Base-by-base conservation (phyloP, 2,113 vertebrate genomes). In the Damaliscus lunatus region DNA sequence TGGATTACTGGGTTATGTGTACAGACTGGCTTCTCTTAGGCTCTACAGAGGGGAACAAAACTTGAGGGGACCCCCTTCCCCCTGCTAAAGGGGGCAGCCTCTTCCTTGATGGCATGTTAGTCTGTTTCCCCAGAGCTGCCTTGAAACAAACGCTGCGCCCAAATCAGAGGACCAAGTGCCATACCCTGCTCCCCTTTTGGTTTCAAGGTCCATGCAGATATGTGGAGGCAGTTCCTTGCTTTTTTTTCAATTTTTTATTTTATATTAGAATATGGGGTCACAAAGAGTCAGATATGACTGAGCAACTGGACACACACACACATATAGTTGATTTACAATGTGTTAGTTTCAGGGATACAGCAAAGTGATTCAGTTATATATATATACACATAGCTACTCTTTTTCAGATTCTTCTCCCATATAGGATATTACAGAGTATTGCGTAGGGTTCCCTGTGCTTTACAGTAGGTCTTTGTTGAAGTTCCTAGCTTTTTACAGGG, bases 101-200 rank as follows among this genome's bases (percentile, higher is more conserved):
- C 74, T 43, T 60, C n/a, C 40, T 27, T 55, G 6, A 43, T 46
- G 16, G 29, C 16, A 7, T 6, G 0, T 55, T 10, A 9, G 6
- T 50, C 57, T 90, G 1, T 88, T 40, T 31, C 23, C 92, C 64
- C 8, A 92, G 80, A 67, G 25, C 29, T 43, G 46, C 83, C 50
- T 62, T 80, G 19, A 52, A 53, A 53, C 16, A 57, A 52, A 71
- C 48, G 5, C 62, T 60, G 7, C 59, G 23, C 48, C 50, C 0
- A 0, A 15, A 21, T 43, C 50, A 14, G 53, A n/a, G 50, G 62
- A 33, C 57, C 46, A 0, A 60, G 52, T 12, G 1, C 48, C 13
- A 23, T 11, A 17, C 77, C 40, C 5, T 2, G 27, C 46, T 93
- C 59, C 52, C 85, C 82, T 77, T 57, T 25, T 23, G 33, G 59